Base-by-base conservation (phyloP, 2,113 vertebrate genomes). In the Monopterus albus region DNA sequence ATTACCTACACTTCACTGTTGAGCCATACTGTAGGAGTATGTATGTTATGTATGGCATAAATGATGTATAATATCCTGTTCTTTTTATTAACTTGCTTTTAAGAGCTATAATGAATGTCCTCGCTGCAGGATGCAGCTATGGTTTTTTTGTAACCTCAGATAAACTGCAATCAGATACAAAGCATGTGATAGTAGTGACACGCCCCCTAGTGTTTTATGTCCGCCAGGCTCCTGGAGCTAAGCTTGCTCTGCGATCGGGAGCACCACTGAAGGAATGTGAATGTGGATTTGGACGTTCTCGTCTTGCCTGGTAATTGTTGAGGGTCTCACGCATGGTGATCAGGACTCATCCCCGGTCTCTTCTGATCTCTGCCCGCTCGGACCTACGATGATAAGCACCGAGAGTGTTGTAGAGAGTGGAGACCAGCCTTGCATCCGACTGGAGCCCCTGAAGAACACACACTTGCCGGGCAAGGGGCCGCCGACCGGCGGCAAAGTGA, bases 401-500 rank as follows among this genome's bases (percentile, higher is more conserved):
- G 92, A 88, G 43, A 78, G 47, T 53, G 75, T 67, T 23, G 63
- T 51, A 68, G 85, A 87, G 74, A 82, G 75, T 39, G 88, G 65
- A 77, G 91, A 92, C 18, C 79, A 86, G 77, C 63, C 88, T 35
- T 81, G 91, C 73, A 80, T 91, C 79, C 73, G 57, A 18, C 83
- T 91, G 87, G 90, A 94, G 82, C 88, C 85, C 63, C 75, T 90
- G 74, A 91, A 82, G 33, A 90, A 59, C 70, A 81, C 87, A 46
- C 86, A 91, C 79, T 82, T 91, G 55, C 82, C 90, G 39, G 90
- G 82, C 56, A 94, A 89, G 77, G 52, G 85, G 82, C 85, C 90
- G 65, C 75, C 90, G 80, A 81, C 87, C 56, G 76, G 70, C 21
- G 88, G 83, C 78, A 95, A 95, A 87, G 94, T 95, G 84, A 93